These are phyloP conservation scores for Columba guinea DNA, from an alignment of 2,797 vertebrate genomes.

Conservation along the genomic window DNA sequence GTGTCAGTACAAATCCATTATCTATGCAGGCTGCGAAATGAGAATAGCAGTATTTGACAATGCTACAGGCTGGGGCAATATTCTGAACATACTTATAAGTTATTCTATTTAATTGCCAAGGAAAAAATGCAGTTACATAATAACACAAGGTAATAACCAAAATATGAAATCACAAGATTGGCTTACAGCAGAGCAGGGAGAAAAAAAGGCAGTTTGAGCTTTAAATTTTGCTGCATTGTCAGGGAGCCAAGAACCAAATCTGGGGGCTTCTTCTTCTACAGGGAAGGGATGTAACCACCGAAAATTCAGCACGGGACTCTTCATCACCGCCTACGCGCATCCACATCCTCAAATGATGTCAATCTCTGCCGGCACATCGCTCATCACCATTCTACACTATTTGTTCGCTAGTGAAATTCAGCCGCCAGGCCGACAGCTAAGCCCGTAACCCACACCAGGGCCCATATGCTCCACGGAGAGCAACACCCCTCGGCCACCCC, in stretches of 20 bases:
- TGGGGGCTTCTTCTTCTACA: not conserved
- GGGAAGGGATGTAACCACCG: not conserved
- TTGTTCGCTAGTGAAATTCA: not conserved
- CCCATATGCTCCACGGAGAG: not conserved
- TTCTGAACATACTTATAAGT: slow-evolving; percentile 44
- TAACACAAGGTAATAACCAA: slow-evolving; percentile 29
- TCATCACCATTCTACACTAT: not conserved
- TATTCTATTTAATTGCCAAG: slow-evolving; percentile 19
- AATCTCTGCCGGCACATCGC: not conserved
- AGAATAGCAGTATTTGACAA: slow-evolving; percentile 20
- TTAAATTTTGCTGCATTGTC: slow-evolving; percentile 72
- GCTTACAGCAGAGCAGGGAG: not conserved
- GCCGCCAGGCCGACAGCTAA: not conserved
- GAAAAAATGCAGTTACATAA: slow-evolving; percentile 39
- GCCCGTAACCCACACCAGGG: not conserved
- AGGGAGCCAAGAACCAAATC: not conserved
- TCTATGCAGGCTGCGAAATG: not conserved
- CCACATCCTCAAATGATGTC: slow-evolving; percentile 27
- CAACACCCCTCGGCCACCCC: not conserved
- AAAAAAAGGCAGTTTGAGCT: not conserved
- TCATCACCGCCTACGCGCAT: not conserved
- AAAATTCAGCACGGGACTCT: not conserved
- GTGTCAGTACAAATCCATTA: not conserved
- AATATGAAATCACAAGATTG: slow-evolving; percentile 4
- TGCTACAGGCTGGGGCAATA: slow-evolving; percentile 59